These are phyloP conservation scores for Eupsittula cactorum DNA, from an alignment of 2,113 vertebrate genomes.

Conservation along the genomic window DNA sequence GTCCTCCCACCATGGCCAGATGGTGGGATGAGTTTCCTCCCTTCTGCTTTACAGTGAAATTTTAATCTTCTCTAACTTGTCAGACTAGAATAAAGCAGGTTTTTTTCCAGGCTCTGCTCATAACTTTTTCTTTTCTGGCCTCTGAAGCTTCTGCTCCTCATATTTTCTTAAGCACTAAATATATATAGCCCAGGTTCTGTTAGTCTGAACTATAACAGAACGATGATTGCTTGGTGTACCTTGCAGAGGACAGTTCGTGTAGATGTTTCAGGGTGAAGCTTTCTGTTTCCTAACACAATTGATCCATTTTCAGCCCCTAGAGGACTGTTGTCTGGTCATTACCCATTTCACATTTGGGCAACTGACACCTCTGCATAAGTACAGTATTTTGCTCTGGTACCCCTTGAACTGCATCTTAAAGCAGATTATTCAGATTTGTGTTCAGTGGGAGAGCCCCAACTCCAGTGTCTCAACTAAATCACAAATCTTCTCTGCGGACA, in stretches of 20 bases:
- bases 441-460: background rate
- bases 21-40: accelerated
- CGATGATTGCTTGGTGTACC: background rate
- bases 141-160: background rate
- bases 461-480: background rate
- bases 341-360: background rate
- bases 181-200: background rate
- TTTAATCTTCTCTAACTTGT: background rate
- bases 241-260: background rate
- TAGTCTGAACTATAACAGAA: background rate
- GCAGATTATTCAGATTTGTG: background rate
- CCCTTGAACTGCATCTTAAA: background rate
- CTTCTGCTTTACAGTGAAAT: background rate
- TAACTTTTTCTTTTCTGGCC: background rate
- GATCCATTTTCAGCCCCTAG: background rate
- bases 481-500: background rate
- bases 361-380: background rate
- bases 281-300: background rate
- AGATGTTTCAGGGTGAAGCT: background rate
- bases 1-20: background rate
- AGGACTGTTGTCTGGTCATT: background rate
- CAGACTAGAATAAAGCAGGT: background rate
- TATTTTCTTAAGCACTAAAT: background rate
- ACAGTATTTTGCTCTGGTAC: background rate
- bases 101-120: background rate